Base-by-base conservation (phyloP, 2,888 invertebrate genomes). In the Zygaena filipendulae region DNA sequence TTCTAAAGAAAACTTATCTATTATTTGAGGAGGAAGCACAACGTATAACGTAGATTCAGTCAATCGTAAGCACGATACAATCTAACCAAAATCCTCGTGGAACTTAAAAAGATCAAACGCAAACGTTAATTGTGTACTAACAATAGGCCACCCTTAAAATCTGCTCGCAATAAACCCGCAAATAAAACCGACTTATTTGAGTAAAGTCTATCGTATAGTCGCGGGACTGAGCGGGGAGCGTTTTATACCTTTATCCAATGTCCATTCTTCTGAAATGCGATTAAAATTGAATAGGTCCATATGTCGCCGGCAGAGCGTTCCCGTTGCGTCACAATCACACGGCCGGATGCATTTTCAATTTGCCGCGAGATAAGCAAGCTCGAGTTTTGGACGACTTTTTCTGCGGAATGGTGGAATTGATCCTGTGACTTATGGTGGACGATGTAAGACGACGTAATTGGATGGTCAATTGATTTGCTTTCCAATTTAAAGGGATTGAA, bases 201-300 rank as follows among this genome's bases (percentile, higher is more conserved):
- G 52, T 60, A 59, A 59, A 56, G 61, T 59, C 62, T 64, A 68
- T 63, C 62, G 46, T 45, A 45, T n/a, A n/a, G n/a, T n/a, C n/a
- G n/a, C n/a, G n/a, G n/a, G n/a, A n/a, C 47, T 47, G 49, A 49
- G 51, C 55, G 59, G 58, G 57, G 58, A 57, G 52, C 59, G 55
- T 64, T 68, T 66, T 64, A 66, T 64, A 59, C 55, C 60, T 62
- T 72, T 72, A 79, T 77, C 62, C 67, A 59, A 57, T 68, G 71
- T 68, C 75, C 71, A 75, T 77, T 77, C 72, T 75, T 74, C 72
- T 70, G 69, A 71, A 74, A 79, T 79, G 61, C 74, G 77, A 79
- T 79, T 77, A 79, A 77, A 77, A 77, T 74, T 77, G 77, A 72
- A 79, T 77, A 71, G 75, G 59, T 71, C 74, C 75, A 69, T 75